Evolutionary conservation across 2,113 vertebrate species (phyloP).

Genomic region (Cisticola juncidis): DNA sequence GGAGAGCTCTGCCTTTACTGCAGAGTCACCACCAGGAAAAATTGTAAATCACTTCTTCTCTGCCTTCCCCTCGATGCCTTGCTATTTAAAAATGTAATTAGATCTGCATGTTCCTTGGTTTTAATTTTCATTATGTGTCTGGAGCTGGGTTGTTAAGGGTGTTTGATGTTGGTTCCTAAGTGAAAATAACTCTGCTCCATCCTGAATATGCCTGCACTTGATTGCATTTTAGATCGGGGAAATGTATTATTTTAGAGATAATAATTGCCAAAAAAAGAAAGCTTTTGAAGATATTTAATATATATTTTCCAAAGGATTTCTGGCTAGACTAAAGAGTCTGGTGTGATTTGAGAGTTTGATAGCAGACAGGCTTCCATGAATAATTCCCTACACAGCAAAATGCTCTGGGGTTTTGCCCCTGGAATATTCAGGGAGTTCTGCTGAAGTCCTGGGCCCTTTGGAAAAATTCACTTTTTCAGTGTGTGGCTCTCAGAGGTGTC

Average conservation of each 20-base stretch:
- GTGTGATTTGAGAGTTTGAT: neutral
- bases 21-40: constrained; percentile 29
- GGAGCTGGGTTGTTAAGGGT: neutral
- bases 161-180: neutral
- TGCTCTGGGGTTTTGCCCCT: neutral
- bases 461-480: neutral
- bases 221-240: neutral
- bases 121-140: constrained; percentile 49
- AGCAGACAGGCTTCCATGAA: neutral
- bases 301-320: neutral
- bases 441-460: neutral
- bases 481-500: neutral
- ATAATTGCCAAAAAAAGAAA: neutral
- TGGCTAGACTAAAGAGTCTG: neutral
- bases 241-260: neutral
- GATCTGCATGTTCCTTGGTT: constrained; percentile 22
- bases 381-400: neutral
- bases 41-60: constrained; percentile 8
- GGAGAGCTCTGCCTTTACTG: constrained; percentile 6
- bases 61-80: neutral
- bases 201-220: neutral
- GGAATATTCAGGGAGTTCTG: neutral
- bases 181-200: neutral
- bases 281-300: neutral
- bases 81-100: constrained; percentile 45